Evolutionary conservation across 1,140 invertebrate species (phyloP), one percentile per base, ranked within the genome.

Genomic region (Calephelis virginiensis): DNA sequence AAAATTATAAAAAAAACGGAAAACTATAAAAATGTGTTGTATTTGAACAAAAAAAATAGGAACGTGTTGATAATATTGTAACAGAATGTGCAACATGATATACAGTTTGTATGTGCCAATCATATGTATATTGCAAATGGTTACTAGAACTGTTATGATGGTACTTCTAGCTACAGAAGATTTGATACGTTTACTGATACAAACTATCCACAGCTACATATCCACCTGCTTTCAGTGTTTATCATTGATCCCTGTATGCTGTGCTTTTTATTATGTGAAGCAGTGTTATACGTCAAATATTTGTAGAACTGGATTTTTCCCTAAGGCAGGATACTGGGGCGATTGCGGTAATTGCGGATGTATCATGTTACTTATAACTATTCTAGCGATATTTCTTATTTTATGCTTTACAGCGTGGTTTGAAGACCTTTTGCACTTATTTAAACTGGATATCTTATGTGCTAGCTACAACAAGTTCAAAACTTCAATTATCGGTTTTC

Each of bases 131-230:
- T 13, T 75, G 8, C 71, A 78, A 48, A 67, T 70, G 38, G 28
- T 76, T 17, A 61, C 71, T 10, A 66, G 78, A n/a, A 28, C 73
- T 13, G 17, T 78, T 9, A 67, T 76, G 9, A 69, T 69, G 9
- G 53, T 69, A 7, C n/a, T 78, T n/a, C 69, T 76, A 37, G 75
- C 72, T 12, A 10, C 71, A 7, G 77, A 81, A 73, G 74, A 81
- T 60, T 40, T 81, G 5, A 56, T 76, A 45, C 74, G 77, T 5
- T n/a, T 78, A 6, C 8, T 67, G 5, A 67, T 81, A 8, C 69
- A 73, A 12, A 69, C 73, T 7, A 28, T 75, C 3, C 67, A 75
- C 43, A 74, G 40, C n/a, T 78, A 72, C 46, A 40, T 81, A 47
- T 74, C 77, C 1, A 73, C 62, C 5, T 64, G 66, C 50, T 6